These are phyloP conservation scores for Bucorvus abyssinicus DNA, from an alignment of 2,797 vertebrate species.

Conservation along the genomic window DNA sequence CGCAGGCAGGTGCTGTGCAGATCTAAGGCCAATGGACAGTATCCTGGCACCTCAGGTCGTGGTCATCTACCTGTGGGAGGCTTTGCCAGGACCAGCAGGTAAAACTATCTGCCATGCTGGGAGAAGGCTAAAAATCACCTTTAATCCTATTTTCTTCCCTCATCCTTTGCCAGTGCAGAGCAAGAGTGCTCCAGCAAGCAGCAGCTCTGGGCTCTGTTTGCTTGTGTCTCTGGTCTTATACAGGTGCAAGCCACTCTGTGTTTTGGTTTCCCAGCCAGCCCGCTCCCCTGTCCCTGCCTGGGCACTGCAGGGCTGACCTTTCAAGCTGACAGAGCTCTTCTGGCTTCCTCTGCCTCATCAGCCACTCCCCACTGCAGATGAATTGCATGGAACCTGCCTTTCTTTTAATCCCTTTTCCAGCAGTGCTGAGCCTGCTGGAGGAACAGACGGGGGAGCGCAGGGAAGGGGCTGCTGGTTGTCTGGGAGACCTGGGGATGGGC, in stretches of 20 bases:
- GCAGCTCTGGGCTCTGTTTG: background rate
- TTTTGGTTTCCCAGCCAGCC: background rate
- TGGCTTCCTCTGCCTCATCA: background rate
- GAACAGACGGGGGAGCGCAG: background rate
- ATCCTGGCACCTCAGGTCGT: background rate
- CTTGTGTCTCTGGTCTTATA: background rate
- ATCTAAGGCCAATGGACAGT: fast-evolving
- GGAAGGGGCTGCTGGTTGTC: constrained; percentile 22
- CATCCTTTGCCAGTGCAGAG: background rate
- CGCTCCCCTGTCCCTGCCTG: background rate
- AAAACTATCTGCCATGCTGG: background rate
- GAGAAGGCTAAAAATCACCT: background rate
- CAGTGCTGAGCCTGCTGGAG: background rate
- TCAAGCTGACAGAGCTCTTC: background rate
- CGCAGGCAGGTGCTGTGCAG: background rate
- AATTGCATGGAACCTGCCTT: background rate
- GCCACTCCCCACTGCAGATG: background rate
- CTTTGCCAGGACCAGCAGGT: background rate
- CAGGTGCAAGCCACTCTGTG: fast-evolving
- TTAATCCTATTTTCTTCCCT: background rate
- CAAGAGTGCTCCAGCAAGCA: background rate
- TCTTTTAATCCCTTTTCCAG: background rate
- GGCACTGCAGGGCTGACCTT: background rate
- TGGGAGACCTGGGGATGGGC: background rate
- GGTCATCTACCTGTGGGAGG: background rate